Evolutionary conservation across 2,797 vertebrate genomes (phyloP), one percentile per base, ranked within the genome.

Genomic region (Rhinoraja longicauda): DNA sequence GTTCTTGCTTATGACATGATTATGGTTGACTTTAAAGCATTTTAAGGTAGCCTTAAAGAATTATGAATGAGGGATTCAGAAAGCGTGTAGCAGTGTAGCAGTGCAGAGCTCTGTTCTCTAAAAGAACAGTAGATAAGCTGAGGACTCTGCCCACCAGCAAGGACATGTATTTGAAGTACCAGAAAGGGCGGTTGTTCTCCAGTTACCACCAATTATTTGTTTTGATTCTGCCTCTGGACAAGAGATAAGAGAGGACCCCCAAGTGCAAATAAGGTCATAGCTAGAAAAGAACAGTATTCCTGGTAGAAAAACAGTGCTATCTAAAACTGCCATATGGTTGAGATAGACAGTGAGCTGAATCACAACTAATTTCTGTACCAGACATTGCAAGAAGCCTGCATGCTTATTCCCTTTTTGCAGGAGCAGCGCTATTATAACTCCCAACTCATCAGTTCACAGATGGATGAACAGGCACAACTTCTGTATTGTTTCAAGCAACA

Each of bases 151-250:
- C 84, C 8, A 32, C 45, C 62, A 88, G 62, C 84, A 67, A 67
- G 62, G 84, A 84, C 6, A 88, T 67, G 84, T 2, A 88, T 88
- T 86, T 67, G 84, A 67, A 88, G 62, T 64, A 36, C 62, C 36
- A 59, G 59, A 67, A 67, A 88, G 67, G 8, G 19, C 67, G 84
- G n/a, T 88, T 67, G 15, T 88, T 88, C 84, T 67, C 15, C 64
- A 36, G 84, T 88, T 88, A 67, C 62, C 62, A 88, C 84, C 84
- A 88, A 88, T 88, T 88, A 88, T 84, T 88, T 88, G 62, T 57
- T 53, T 62, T 64, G n/a, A 59, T 32, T 62, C 62, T 67, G 62
- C 62, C n/a, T 67, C 62, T 36, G 62, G 59, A 24, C 59, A 88
- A 88, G 32, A 64, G 84, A 88, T 32, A 88, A 88, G 84, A 36